These are phyloP conservation scores for Papilio dardanus DNA, from an alignment of 1,140 invertebrate genomes.

Conservation along the genomic window DNA sequence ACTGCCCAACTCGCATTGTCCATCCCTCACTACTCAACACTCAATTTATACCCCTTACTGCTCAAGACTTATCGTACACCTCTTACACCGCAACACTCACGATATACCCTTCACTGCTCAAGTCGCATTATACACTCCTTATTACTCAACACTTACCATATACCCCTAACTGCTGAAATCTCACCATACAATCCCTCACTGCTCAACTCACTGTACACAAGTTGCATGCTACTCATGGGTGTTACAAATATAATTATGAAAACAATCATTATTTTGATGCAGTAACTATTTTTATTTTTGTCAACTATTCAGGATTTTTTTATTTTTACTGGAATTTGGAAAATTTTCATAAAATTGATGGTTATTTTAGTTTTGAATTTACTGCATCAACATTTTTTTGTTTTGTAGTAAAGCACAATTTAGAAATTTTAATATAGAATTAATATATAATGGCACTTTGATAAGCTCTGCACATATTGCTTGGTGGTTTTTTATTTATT, in stretches of 20 bases:
- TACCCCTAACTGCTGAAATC: neutral
- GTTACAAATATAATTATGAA: neutral
- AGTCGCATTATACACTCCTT: no score
- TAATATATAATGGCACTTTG: conserved; percentile 18
- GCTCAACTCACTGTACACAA: neutral
- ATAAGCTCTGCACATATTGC: conserved; percentile 44
- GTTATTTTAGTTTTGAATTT: neutral
- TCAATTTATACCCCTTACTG: neutral
- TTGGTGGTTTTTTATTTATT: conserved; percentile 49
- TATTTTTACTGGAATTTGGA: no score
- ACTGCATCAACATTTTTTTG: neutral
- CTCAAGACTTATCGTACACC: no score
- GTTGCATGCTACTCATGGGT: neutral
- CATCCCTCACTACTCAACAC: neutral
- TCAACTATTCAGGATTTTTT: no score
- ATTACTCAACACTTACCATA: neutral
- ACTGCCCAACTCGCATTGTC: no score
- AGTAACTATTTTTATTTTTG: neutral
- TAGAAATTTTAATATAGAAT: neutral
- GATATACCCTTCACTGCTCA: neutral
- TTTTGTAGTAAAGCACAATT: conserved; percentile 19
- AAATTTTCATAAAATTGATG: no score
- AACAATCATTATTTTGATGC: neutral
- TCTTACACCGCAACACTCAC: neutral
- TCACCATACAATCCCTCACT: neutral